Conservation (phyloP, 92 coral and sea anemone species). For the Isaurus tuberculatus region DNA sequence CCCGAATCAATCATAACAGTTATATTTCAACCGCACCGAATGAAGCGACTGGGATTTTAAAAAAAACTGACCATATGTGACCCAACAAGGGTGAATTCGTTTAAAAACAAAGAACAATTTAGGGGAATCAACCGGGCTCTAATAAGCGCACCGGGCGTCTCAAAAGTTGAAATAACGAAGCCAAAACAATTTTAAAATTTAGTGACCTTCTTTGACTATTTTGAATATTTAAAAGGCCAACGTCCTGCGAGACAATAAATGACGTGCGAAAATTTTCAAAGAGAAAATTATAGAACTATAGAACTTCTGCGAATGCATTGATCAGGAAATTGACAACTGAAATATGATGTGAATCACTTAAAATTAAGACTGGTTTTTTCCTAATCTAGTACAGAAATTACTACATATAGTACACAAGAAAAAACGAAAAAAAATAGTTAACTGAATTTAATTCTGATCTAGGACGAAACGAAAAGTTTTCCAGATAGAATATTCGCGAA, state of each 20-base stretch:
- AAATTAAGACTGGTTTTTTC: slow-evolving; percentile 1
- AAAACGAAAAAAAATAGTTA: not conserved
- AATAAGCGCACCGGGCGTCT: slow-evolving; percentile 17
- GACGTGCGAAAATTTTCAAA: not conserved
- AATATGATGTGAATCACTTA: slow-evolving; percentile 1
- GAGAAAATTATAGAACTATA: not conserved
- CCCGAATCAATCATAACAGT: slow-evolving; percentile 1
- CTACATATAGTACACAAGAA: not conserved
- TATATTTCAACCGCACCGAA: not conserved
- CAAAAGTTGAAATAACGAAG: slow-evolving; percentile 20
- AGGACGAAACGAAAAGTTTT: not conserved
- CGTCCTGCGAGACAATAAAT: not conserved
- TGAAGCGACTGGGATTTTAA: not conserved
- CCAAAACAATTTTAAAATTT: slow-evolving; percentile 21
- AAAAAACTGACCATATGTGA: slow-evolving; percentile 29
- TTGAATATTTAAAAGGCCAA: slow-evolving; percentile 15
- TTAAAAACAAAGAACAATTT: not conserved
- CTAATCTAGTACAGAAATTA: not conserved
- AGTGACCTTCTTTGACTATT: not conserved
- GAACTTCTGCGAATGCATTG: slow-evolving; percentile 13
- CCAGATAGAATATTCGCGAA: not conserved
- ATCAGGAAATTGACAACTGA: slow-evolving; percentile 1
- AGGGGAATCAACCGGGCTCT: not conserved
- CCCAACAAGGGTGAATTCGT: slow-evolving; percentile 5
- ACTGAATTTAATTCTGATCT: slow-evolving; percentile 5